Evolutionary conservation across 2,888 invertebrate genomes (phyloP), one percentile per base, ranked within the genome.

Genomic region (Aphidius colemani): DNA sequence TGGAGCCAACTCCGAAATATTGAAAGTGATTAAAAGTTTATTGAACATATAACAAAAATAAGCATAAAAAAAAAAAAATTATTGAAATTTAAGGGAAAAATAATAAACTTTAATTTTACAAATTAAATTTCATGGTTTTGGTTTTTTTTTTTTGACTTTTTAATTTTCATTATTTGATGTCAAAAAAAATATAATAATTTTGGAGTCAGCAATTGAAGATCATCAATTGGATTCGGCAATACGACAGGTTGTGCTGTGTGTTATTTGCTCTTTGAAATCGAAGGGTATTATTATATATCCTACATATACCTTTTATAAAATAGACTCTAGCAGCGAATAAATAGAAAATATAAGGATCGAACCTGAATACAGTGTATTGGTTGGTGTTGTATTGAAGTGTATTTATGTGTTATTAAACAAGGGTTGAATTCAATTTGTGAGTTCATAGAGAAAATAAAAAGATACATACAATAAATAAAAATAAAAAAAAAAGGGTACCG

Each of bases 1-100:
- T 70, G 69, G 67, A 70, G 66, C 50, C 63, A 67, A 69, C 67
- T 69, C 65, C 69, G 69, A 50, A 70, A 69, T 45, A 68, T 69
- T 61, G 66, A 57, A 63, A 64, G 65, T 62, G 66, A 70, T 62
- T 66, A 68, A 68, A 62, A 65, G 53, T 40, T 18, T 56, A 45
- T 13, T 41, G 40, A 46, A 46, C 10, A 45, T 48, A 55, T 55
- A 39, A 41, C 49, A 4, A 30, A 18, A 40, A 53, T 7, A 53
- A 53, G 10, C 48, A 48, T n/a, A 3, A 53, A 10, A n/a, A 6
- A 11, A n/a, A 40, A 53, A 41, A 53, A 53, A 5, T 53, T 53
- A 11, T 6, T 8, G 13, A 13, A 49, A 10, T 10, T n/a, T 1
- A 51, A 51, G 8, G 7, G n/a, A 39, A 51, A 51, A 51, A 30